Conservation (phyloP, 1,140 invertebrate genomes). For the Tyrophagus putrescentiae region DNA sequence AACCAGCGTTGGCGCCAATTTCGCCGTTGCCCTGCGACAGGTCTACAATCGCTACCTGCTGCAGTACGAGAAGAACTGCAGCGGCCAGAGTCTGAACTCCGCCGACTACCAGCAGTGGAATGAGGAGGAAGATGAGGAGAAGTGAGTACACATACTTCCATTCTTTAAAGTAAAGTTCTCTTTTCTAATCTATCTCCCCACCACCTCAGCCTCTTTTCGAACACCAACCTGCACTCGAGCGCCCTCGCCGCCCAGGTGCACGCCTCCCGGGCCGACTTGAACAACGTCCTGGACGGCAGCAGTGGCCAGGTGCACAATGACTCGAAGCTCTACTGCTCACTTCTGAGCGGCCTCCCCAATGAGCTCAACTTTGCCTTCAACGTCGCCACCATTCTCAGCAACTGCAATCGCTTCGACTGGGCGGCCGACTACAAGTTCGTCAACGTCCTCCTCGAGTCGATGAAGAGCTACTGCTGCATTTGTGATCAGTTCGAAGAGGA, state of each 20-base stretch:
- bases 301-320: constrained; percentile 11
- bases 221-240: not conserved
- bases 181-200: not conserved
- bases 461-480: constrained; percentile 19
- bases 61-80: constrained; percentile 19
- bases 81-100: no score
- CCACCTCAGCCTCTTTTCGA: not conserved
- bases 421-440: constrained; percentile 22
- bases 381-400: constrained; percentile 83
- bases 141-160: constrained; percentile 1
- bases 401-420: constrained; percentile 20
- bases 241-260: not conserved
- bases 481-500: constrained; percentile 18
- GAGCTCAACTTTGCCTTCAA: constrained; percentile 97
- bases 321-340: constrained; percentile 58
- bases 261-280: not conserved
- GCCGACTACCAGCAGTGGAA: constrained; percentile 10
- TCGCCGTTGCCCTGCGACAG: constrained; percentile 22
- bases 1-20: constrained; percentile 13
- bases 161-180: not conserved
- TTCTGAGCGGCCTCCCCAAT: constrained; percentile 86
- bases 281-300: constrained; percentile 36
- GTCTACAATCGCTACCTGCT: constrained; percentile 20
- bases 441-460: constrained; percentile 21
- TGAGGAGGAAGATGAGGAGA: constrained; percentile 17